phyloP scores from a whole-genome alignment of 2,888 invertebrate species.

The Digitonthophagus gazella region DNA sequence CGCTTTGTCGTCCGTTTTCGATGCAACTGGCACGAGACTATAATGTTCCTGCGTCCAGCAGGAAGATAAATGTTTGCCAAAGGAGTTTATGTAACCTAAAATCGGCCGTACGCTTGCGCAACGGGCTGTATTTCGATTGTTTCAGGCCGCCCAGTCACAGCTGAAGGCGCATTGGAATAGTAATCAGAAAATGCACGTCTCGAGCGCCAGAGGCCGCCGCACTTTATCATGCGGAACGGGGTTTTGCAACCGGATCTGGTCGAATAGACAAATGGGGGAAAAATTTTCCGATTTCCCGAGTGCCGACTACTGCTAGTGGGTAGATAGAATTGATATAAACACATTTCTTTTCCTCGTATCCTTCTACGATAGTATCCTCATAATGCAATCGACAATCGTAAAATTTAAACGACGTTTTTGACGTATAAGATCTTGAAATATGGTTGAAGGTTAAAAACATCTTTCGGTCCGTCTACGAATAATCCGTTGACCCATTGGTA shows the following conservation, averaged over 20 bases:
- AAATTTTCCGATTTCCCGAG: not conserved
- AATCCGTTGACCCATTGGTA: conserved; percentile 10
- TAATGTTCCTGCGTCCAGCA: too few species aligned
- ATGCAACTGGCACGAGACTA: too few species aligned
- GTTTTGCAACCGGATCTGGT: not conserved
- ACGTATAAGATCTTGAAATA: too few species aligned
- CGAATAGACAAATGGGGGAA: not conserved
- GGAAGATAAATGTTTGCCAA: not conserved
- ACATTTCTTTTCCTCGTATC: too few species aligned
- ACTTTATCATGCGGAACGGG: not conserved
- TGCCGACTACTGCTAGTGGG: too few species aligned
- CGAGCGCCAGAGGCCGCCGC: not conserved
- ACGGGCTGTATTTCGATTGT: not conserved
- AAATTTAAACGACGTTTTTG: too few species aligned
- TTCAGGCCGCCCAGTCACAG: not conserved
- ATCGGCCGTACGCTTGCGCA: too few species aligned
- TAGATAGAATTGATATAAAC: too few species aligned
- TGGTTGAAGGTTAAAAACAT: not conserved
- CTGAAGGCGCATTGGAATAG: not conserved
- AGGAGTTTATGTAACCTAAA: not conserved
- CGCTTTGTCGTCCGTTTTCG: not conserved
- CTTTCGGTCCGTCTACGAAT: not conserved
- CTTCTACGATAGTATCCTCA: too few species aligned
- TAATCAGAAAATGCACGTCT: not conserved
- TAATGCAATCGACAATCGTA: too few species aligned